Conservation (phyloP, 2,113 vertebrate genomes). For the Pteronura brasiliensis region DNA sequence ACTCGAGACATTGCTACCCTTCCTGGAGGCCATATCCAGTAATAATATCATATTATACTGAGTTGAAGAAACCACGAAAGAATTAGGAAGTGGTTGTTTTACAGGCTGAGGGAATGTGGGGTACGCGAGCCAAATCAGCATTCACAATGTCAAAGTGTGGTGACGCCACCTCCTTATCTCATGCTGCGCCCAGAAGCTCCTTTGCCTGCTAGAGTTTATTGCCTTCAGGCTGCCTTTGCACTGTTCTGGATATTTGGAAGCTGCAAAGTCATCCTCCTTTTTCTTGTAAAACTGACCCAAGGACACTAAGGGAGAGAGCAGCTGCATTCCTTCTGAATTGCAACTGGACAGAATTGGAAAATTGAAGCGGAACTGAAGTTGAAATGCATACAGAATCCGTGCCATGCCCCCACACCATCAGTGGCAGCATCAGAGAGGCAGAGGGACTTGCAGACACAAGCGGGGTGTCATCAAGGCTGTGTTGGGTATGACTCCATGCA, state of each 20-base stretch:
- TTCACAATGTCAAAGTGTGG: neutral
- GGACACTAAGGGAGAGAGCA: neutral
- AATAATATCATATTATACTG: neutral
- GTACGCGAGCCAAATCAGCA: neutral
- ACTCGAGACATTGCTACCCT: slow-evolving; percentile 9
- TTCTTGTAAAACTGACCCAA: slow-evolving; percentile 27
- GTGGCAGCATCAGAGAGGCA: neutral
- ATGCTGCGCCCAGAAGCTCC: neutral
- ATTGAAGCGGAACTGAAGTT: neutral
- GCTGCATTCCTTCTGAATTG: neutral
- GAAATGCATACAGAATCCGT: neutral
- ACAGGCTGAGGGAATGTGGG: neutral
- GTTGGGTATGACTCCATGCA: accelerated
- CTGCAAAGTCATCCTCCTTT: neutral
- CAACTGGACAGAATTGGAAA: neutral
- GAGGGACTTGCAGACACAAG: neutral
- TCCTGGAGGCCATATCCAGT: neutral
- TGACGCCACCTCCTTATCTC: neutral
- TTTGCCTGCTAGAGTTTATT: neutral
- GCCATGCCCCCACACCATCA: neutral
- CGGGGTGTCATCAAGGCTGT: neutral
- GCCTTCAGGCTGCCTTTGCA: neutral
- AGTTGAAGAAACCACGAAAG: slow-evolving; percentile 17
- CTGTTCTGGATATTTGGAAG: neutral
- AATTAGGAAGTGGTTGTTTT: slow-evolving; percentile 2